Evolutionary conservation across 2,888 invertebrate genomes (phyloP), one percentile per base, ranked within the genome.

Genomic region (Drosophila borealis): DNA sequence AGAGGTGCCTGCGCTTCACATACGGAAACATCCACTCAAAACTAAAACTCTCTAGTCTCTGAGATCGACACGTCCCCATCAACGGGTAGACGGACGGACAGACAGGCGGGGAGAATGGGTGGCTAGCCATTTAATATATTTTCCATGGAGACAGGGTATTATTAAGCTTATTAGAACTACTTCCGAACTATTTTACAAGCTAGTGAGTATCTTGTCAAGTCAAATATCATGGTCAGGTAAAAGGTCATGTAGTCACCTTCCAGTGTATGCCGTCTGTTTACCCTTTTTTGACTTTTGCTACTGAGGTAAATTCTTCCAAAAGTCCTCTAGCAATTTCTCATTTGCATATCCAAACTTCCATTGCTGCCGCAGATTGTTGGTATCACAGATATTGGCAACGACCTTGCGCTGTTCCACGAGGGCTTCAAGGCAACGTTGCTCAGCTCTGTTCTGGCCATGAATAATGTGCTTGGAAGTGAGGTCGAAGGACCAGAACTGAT

Each of bases 401-500:
- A 94, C 13, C 0, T 9, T 93, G 2, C 93, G 0, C 93, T 92
- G 9, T 2, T 71, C 48, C 25, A 57, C 8, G 82, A 96, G 95
- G 78, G 95, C 94, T 88, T 98, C 97, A 53, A 98, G 90, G 89
- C 98, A 98, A 75, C 95, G 94, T 5, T 94, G 93, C 14, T 79
- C 94, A 0, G 6, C 19, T 4, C 13, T 36, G 13, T 14, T 29
- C 42, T 59, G 73, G 0, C 88, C 85, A 17, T 90, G 80, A 13
- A 90, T 51, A 4, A 91, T 33, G 69, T 88, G 84, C n/a, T 84
- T 77, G 4, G 80, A 92, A 80, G 95, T 96, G 71, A 93, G 86
- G 76, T 96, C 94, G 89, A 97, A 98, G 80, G 94, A 95, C 96
- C 98, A 99, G 76, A 96, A 94, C 92, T 99, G 98, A 93, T 99